Conservation (phyloP, 1,140 invertebrate species). For the Aphelinus atriplicis region DNA sequence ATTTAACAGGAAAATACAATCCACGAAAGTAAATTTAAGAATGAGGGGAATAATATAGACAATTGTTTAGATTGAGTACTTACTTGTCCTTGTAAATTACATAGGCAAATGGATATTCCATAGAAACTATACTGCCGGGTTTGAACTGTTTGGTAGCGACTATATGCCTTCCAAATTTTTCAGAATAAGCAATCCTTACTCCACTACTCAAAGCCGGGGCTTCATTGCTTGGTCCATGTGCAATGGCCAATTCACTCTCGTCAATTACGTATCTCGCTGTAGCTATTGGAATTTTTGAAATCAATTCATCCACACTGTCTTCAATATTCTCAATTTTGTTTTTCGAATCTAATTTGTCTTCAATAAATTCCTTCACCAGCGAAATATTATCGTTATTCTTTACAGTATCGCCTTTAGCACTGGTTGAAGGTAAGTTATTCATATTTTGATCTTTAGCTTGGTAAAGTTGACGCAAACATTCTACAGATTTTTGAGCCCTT, state of each 20-base stretch:
- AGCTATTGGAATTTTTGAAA: constrained; percentile 5
- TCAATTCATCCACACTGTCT: constrained; percentile 33
- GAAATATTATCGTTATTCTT: constrained; percentile 7
- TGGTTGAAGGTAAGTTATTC: constrained; percentile 26
- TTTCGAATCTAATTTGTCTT: constrained; percentile 4
- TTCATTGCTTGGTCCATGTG: constrained; percentile 62
- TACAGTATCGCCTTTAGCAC: background rate
- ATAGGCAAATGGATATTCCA: constrained; percentile 82
- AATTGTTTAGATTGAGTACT: constrained; percentile 34
- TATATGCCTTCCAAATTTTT: constrained; percentile 75
- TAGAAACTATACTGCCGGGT: constrained; percentile 81
- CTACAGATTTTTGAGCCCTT: constrained; percentile 55
- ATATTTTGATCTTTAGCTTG: constrained; percentile 25
- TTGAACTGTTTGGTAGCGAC: constrained; percentile 73
- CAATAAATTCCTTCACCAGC: constrained; percentile 31
- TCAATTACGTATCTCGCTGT: constrained; percentile 52
- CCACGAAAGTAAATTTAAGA: too few species aligned
- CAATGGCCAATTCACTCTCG: constrained; percentile 50
- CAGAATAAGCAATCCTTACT: constrained; percentile 68
- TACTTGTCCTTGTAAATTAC: constrained; percentile 74
- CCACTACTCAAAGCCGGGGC: constrained; percentile 71
- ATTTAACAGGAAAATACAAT: too few species aligned
- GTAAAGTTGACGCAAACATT: constrained; percentile 44
- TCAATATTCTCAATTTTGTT: constrained; percentile 11
- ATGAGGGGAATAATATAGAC: too few species aligned